phyloP scores from a whole-genome alignment of 2,113 vertebrate genomes.

The Hyaena hyaena region DNA sequence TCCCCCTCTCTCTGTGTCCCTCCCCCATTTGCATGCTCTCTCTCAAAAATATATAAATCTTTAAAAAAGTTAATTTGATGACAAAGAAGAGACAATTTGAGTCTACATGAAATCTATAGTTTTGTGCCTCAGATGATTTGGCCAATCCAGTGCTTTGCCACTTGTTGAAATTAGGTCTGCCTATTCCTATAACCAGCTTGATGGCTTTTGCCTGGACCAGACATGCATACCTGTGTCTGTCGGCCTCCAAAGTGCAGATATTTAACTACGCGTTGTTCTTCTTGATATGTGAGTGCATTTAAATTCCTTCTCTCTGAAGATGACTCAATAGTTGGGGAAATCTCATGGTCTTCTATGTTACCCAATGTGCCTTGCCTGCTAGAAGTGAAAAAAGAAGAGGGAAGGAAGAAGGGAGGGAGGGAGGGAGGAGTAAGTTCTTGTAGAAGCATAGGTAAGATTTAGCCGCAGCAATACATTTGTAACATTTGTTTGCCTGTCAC shows the following conservation, averaged over 20 bases:
- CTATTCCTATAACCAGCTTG: not conserved
- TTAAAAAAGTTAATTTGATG: not conserved
- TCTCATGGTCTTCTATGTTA: not conserved
- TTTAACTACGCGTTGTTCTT: not conserved
- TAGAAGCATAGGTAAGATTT: not conserved
- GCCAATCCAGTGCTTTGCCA: not conserved
- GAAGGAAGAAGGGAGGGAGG: not conserved
- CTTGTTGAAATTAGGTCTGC: not conserved
- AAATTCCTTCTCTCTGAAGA: not conserved
- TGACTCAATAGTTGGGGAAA: not conserved
- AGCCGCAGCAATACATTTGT: not conserved
- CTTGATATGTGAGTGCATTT: not conserved
- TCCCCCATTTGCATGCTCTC: too few species aligned
- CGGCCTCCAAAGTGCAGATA: not conserved
- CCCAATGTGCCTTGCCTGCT: not conserved
- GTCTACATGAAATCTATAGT: not conserved
- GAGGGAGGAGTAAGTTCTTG: not conserved
- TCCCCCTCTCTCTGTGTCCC: too few species aligned
- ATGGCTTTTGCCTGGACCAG: not conserved
- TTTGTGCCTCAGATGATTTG: not conserved
- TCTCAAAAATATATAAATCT: too few species aligned
- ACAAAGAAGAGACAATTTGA: not conserved
- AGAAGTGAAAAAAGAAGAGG: not conserved
- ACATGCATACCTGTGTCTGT: not conserved
- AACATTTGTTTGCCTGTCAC: not conserved